Evolutionary conservation across 2,797 vertebrate species (phyloP).

Genomic region (Anas bahamensis): DNA sequence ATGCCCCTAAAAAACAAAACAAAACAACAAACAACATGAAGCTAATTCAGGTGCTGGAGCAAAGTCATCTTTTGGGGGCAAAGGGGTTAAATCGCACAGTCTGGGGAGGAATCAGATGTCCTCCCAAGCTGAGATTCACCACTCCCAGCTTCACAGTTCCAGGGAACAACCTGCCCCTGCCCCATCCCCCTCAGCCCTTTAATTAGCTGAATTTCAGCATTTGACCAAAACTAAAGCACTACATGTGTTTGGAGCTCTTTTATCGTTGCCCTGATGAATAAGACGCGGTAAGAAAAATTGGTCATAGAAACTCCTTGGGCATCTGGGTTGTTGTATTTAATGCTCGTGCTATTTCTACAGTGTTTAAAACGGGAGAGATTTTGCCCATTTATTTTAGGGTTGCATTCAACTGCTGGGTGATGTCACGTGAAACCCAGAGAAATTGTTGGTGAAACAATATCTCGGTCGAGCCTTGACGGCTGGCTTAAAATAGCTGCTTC

Average conservation of each 20-base stretch:
- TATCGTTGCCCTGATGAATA: neutral
- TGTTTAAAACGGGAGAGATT: neutral
- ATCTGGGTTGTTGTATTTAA: neutral
- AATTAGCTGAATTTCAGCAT: neutral
- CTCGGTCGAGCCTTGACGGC: neutral
- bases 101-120: neutral
- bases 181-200: neutral
- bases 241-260: neutral
- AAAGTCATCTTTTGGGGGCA: neutral
- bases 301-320: neutral
- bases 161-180: neutral
- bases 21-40: neutral
- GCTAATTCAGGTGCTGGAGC: neutral
- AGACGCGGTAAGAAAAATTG: neutral
- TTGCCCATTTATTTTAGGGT: slow-evolving; percentile 3
- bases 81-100: neutral
- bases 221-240: neutral
- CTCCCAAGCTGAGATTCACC: neutral
- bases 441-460: neutral
- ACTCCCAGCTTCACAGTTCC: neutral
- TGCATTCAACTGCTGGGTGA: neutral
- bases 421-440: slow-evolving; percentile 32
- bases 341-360: neutral
- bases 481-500: neutral
- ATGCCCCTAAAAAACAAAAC: neutral